phyloP scores from a whole-genome alignment of 2,888 invertebrate species.

The Lepidocyrtinus sp. region DNA sequence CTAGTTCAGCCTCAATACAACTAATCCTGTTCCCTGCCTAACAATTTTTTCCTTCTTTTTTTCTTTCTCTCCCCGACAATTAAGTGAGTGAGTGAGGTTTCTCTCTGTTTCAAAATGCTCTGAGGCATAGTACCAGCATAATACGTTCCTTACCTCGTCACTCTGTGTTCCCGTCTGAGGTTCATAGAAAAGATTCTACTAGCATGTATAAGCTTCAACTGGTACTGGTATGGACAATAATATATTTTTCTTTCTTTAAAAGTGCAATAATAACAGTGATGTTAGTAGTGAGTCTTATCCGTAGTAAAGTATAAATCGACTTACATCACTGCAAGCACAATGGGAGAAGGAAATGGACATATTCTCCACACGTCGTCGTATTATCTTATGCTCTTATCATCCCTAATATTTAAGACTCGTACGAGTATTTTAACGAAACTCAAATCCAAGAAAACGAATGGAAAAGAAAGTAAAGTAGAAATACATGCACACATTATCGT shows the following conservation, averaged over 20 bases:
- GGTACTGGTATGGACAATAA: slow-evolving; percentile 16
- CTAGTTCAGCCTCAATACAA: slow-evolving; percentile 46
- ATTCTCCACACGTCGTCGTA: background rate
- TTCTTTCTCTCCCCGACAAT: slow-evolving; percentile 41
- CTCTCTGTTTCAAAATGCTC: slow-evolving; percentile 40
- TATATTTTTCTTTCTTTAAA: slow-evolving; percentile 7
- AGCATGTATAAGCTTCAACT: background rate
- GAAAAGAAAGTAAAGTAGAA: background rate
- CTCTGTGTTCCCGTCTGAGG: slow-evolving; percentile 13
- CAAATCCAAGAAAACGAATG: background rate
- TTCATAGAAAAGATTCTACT: background rate
- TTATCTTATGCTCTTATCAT: too few relatives aligned
- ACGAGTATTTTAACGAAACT: too few relatives aligned
- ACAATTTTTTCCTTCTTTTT: slow-evolving; percentile 35
- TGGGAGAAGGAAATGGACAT: slow-evolving; percentile 16
- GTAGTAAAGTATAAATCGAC: slow-evolving; percentile 12
- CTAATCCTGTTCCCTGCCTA: slow-evolving; percentile 59
- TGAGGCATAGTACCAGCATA: background rate
- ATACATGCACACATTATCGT: background rate
- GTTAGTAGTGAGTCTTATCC: slow-evolving; percentile 36
- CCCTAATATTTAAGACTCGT: too few relatives aligned
- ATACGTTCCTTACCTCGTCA: background rate
- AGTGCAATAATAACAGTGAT: slow-evolving; percentile 54
- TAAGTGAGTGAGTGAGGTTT: slow-evolving; percentile 61
- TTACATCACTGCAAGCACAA: too few relatives aligned